Conservation (phyloP, 2,797 vertebrate species). For the Macrochelys suwanniensis region DNA sequence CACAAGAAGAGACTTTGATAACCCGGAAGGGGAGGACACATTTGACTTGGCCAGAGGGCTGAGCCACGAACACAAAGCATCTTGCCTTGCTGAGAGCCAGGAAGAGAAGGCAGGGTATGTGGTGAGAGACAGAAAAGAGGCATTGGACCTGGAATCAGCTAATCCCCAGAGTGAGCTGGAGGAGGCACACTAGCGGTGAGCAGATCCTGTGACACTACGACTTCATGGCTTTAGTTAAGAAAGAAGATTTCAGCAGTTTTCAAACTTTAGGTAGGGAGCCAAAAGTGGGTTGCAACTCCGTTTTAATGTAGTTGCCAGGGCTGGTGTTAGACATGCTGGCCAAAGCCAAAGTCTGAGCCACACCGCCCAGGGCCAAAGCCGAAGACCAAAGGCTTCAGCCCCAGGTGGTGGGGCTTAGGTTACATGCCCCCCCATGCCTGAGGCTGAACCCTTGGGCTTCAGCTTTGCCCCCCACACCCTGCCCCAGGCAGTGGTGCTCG, state of each 20-base stretch:
- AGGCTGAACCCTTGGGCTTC: too few relatives aligned
- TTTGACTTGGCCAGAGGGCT: neutral
- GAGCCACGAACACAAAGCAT: neutral
- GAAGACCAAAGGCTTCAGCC: too few relatives aligned
- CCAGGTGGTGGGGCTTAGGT: too few relatives aligned
- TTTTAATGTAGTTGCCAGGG: too few relatives aligned
- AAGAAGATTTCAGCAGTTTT: neutral
- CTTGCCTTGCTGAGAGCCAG: neutral
- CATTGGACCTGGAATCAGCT: neutral
- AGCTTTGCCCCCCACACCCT: too few relatives aligned
- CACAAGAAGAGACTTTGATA: neutral
- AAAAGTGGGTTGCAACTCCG: too few relatives aligned
- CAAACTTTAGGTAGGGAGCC: too few relatives aligned
- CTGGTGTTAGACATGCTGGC: too few relatives aligned
- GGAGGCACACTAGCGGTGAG: neutral
- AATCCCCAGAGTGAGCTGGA: neutral
- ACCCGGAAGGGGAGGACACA: neutral
- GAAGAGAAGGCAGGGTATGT: neutral
- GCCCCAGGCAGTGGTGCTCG: too few relatives aligned
- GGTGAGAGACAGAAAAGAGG: neutral
- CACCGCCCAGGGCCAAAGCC: too few relatives aligned
- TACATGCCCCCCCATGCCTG: too few relatives aligned
- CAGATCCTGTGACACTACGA: neutral
- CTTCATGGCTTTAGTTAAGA: neutral
- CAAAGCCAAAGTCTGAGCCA: too few relatives aligned